These are phyloP conservation scores for Todiramphus saurophagus DNA, from an alignment of 2,113 vertebrate genomes.

Conservation along the genomic window DNA sequence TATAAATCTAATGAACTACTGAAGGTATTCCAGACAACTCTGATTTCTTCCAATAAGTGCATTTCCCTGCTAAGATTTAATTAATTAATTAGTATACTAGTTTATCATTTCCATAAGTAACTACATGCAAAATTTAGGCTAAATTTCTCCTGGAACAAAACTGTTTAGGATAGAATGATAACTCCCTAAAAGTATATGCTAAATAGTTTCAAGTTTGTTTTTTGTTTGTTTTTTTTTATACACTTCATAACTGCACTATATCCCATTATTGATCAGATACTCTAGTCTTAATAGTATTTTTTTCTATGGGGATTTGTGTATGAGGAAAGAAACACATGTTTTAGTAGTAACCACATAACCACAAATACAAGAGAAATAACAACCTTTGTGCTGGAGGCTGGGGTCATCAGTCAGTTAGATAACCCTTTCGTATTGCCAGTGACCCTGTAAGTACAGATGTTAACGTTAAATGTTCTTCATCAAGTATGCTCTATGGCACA, in stretches of 20 bases:
- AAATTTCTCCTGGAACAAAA: neutral
- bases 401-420: neutral
- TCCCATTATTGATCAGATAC: neutral
- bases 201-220: neutral
- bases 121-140: neutral
- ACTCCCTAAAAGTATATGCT: neutral
- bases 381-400: conserved; percentile 26
- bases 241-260: neutral
- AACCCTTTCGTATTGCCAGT: neutral
- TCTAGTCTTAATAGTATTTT: neutral
- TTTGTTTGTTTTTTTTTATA: neutral
- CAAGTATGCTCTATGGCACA: neutral
- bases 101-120: neutral
- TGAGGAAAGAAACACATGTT: neutral
- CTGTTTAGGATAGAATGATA: neutral
- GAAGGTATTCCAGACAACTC: neutral
- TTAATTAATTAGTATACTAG: neutral
- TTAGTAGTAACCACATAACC: neutral
- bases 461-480: neutral
- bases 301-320: neutral
- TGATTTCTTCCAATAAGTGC: neutral
- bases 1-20: neutral
- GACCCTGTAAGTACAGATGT: conserved; percentile 17
- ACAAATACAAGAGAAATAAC: neutral
- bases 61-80: neutral